phyloP scores from a whole-genome alignment of 2,113 vertebrate genomes.

The Hemiprocne comata region DNA sequence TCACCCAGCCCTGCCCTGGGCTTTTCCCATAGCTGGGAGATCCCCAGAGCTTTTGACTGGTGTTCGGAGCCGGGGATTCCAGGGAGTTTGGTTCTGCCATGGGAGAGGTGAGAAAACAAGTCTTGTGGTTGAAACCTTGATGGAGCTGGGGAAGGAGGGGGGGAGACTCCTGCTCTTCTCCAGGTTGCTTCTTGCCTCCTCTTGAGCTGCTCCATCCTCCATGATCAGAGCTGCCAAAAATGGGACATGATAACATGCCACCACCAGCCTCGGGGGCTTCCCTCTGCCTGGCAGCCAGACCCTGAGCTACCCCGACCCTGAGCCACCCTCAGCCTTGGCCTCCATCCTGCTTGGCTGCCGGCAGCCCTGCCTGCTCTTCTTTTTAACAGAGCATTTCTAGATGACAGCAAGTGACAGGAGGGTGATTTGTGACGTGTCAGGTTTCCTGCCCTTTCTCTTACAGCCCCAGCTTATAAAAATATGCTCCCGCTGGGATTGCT shows the following conservation, averaged over 20 bases:
- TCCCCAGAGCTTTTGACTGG: background rate
- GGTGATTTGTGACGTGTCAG: slow-evolving; percentile 30
- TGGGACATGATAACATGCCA: too few relatives aligned
- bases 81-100: background rate
- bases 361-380: background rate
- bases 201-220: background rate
- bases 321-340: slow-evolving; percentile 2
- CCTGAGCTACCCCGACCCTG: background rate
- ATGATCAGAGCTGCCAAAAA: background rate
- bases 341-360: background rate
- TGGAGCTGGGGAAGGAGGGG: background rate
- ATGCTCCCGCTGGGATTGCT: slow-evolving; percentile 12
- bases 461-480: slow-evolving; percentile 16
- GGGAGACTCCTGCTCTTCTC: background rate
- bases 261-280: background rate
- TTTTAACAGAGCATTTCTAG: slow-evolving; percentile 24
- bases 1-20: fast-evolving
- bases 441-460: slow-evolving; percentile 53
- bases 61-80: background rate
- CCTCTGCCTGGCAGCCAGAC: background rate
- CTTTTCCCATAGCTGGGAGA: background rate
- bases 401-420: slow-evolving; percentile 45
- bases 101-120: background rate
- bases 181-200: background rate
- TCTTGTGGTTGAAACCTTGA: background rate